Percentiles rank a stretch among this genome's conserved stretches.
Evolutionary conservation across 37 sponge, comb jelly and placozoan genomes (phyloP).

Genomic region (Mnemiopsis leidyi): DNA sequence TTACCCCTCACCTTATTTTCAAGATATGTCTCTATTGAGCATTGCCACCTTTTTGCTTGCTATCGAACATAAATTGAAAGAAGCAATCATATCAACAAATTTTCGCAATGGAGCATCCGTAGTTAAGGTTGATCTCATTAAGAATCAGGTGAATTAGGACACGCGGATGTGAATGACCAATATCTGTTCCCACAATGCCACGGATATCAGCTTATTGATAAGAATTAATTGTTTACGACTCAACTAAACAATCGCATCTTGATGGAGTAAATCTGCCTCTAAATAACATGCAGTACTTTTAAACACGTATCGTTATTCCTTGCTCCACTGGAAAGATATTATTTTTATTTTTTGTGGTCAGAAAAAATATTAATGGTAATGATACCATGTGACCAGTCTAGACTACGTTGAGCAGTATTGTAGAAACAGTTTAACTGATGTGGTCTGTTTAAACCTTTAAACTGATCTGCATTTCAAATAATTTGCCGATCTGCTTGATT

Average conservation of each 20-base stretch:
- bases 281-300: constrained; percentile 25
- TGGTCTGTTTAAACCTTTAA: neutral
- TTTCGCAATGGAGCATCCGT: too few relatives aligned
- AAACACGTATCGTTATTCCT: neutral
- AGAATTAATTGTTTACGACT: constrained; percentile 6
- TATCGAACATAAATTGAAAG: too few relatives aligned
- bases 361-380: constrained; percentile 1
- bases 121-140: too few relatives aligned
- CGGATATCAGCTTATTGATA: too few relatives aligned
- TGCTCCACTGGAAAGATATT: constrained; percentile 9
- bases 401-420: neutral
- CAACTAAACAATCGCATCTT: neutral
- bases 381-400: neutral
- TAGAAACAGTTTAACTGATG: neutral
- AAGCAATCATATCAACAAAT: too few relatives aligned
- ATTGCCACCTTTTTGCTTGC: too few relatives aligned
- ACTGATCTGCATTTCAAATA: constrained; percentile 10
- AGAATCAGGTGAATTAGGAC: too few relatives aligned
- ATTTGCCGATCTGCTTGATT: constrained; percentile 32
- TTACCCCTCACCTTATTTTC: too few relatives aligned
- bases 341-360: constrained; percentile 37
- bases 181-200: too few relatives aligned
- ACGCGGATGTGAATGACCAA: too few relatives aligned
- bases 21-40: too few relatives aligned
- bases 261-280: constrained; percentile 30